Evolutionary conservation across 2,113 vertebrate genomes (phyloP), one percentile per base, ranked within the genome.

Genomic region (Pipa parva): DNA sequence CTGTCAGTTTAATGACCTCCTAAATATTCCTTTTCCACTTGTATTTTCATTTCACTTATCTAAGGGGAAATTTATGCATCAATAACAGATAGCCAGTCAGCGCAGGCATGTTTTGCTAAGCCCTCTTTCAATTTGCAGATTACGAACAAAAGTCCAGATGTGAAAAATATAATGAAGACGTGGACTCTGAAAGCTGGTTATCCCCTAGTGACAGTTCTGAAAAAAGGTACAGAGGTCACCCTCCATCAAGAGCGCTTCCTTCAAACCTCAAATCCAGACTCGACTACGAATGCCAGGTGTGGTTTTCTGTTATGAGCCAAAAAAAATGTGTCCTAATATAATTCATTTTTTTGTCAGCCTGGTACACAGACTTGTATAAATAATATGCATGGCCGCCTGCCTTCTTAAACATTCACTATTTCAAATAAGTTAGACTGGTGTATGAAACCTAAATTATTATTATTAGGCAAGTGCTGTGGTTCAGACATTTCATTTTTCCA

Each of bases 121-220:
- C 29, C 7, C 18, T 22, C 18, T 58, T 79, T 28, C 21, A 59
- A 31, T 78, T 74, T 72, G 0, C 75, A 95, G 80, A 75, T 92
- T 28, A 87, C 88, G 21, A 80, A 80, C 26, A 83, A 81, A 60
- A 85, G 81, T 2, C 62, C 83, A 52, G 89, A 90, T 73, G 85
- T 99, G 29, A 88, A 92, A 42, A 86, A 88, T 73, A 89, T 98
- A 82, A 98, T 98, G 96, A 90, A 83, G 76, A 92, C 92, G 1
- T 99, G 96, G 96, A 93, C 92, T 11, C 77, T 87, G 12, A 91
- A 94, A 70, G 95, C 95, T 83, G 96, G 96, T 60, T 95, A 97
- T 85, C 96, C 96, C 39, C 75, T 99, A 79, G 90, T 99, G 59
- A 97, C 90, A 20, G 86, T 96, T 59, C 85, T 74, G 58, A 89